phyloP scores from a whole-genome alignment of 2,113 vertebrate species.

The Cheilinus undulatus region DNA sequence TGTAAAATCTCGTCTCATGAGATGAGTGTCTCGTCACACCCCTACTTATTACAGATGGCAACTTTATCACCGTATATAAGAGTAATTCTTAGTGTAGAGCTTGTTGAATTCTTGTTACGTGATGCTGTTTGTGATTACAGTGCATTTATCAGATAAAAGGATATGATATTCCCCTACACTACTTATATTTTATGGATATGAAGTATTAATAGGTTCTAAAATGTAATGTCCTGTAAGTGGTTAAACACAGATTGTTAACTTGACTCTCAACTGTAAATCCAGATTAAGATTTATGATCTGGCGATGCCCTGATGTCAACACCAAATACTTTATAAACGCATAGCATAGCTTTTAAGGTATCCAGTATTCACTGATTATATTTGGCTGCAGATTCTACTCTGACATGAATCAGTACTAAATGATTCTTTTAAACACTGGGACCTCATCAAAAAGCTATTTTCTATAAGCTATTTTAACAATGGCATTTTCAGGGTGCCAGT shows the following conservation, averaged over 20 bases:
- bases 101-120: constrained; percentile 1
- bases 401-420: no score
- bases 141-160: no score
- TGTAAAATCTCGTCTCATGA: no score
- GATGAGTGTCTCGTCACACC: no score
- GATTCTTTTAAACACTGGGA: no score
- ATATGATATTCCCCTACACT: no score
- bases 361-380: constrained; percentile 10
- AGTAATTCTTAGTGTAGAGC: neutral
- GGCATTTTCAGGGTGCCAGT: no score
- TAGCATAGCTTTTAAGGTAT: neutral
- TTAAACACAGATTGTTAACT: constrained; percentile 14
- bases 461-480: no score
- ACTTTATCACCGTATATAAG: no score
- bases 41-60: neutral
- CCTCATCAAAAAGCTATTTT: no score
- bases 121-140: neutral
- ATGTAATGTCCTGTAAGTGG: neutral
- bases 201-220: constrained; percentile 4
- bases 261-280: neutral
- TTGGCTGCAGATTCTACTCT: no score
- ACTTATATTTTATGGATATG: neutral
- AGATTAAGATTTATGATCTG: constrained; percentile 29
- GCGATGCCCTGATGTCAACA: neutral
- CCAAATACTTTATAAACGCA: no score